A percentile compares a stretch with the other conserved stretches of the same genome.
Evolutionary conservation across 2,113 vertebrate genomes (phyloP).

Genomic region (Serinus canaria): DNA sequence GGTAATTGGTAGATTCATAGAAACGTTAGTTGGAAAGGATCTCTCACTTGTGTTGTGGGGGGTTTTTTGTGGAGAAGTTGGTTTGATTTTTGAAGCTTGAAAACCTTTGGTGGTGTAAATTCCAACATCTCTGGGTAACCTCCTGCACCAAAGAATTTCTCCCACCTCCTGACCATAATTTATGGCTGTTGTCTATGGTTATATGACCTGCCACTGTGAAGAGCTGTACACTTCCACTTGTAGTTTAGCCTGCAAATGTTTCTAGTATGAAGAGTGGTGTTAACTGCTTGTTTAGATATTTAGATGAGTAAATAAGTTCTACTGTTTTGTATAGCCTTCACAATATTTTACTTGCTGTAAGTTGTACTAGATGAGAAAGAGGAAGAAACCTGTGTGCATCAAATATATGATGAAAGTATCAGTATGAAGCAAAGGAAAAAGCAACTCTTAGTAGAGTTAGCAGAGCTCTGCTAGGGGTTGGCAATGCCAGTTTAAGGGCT

Average conservation of each 20-base stretch:
- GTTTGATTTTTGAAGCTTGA: neutral
- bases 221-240: neutral
- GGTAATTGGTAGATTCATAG: neutral
- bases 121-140: neutral
- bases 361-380: neutral
- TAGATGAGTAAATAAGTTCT: neutral
- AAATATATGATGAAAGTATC: neutral
- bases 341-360: neutral
- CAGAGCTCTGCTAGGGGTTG: neutral
- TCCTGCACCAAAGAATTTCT: neutral
- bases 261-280: neutral
- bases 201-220: neutral
- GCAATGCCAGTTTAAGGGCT: neutral
- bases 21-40: neutral
- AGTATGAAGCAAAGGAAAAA: neutral
- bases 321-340: neutral
- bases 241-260: neutral
- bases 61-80: rapidly evolving
- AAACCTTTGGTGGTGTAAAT: neutral
- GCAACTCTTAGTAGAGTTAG: neutral
- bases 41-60: rapidly evolving
- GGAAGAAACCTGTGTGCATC: neutral
- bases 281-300: neutral
- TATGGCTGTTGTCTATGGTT: neutral
- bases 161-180: neutral